Base-by-base conservation (phyloP, 2,888 invertebrate species). In the Flabesymbios commensalis region DNA sequence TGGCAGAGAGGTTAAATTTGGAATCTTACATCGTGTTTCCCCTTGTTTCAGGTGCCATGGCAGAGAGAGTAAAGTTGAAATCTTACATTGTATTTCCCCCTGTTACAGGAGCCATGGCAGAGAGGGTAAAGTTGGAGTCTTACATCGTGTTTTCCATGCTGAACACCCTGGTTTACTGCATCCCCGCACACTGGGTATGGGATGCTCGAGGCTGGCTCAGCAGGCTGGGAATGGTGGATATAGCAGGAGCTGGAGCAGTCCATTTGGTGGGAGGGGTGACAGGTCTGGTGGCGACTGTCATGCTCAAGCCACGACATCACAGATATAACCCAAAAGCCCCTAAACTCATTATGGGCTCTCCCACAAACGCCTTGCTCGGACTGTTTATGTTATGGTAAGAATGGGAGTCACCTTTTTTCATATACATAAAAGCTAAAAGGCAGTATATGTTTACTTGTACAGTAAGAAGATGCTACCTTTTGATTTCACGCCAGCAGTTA, bases 341-440 rank as follows among this genome's bases (percentile, higher is more conserved):
- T 10, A 62, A 60, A 39, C 80, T 92, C 47, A 92, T 93, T 0
- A 75, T 79, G 72, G 74, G 73, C n/a, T 76, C 75, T 55, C 79
- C 79, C 7, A 77, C 76, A 24, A 80, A 77, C 54, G 72, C 77
- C 17, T 57, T 80, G 3, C 65, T 79, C 3, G 79, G 79, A 10
- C 76, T 78, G 72, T 79, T 79, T 59, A 79, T 79, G 79, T 61
- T 79, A 3, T 79, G 79, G 79, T 78, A 63, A 63, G 73, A 61
- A 4, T n/a, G n/a, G n/a, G n/a, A n/a, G n/a, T n/a, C n/a, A n/a
- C n/a, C n/a, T n/a, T n/a, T n/a, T n/a, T n/a, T n/a, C n/a, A n/a
- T n/a, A n/a, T n/a, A n/a, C n/a, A n/a, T n/a, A n/a, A n/a, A n/a
- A n/a, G n/a, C n/a, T n/a, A n/a, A n/a, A n/a, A n/a, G n/a, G n/a